Base-by-base conservation (phyloP, 2,888 invertebrate genomes). In the Stenolophus ochropezus region DNA sequence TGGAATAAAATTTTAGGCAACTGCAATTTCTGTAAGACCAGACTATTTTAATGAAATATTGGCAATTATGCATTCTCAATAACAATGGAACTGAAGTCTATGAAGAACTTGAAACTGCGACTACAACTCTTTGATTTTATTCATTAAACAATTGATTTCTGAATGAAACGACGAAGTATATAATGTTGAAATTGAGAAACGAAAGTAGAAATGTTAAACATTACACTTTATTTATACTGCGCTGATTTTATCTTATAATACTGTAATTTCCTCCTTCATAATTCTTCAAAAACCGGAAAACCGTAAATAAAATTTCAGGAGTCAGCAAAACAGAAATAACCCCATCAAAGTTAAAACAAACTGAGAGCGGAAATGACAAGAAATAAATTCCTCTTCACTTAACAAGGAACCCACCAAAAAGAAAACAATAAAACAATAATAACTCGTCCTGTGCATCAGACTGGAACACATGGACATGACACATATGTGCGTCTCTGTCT, bases 401-500 rank as follows among this genome's bases (percentile, higher is more conserved):
- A 77, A 23, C 61, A 77, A 76, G 27, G 20, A 47, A 77, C 77
- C 42, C 27, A 33, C 27, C 8, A 76, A 58, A 76, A 77, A 58
- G 18, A 77, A 23, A 51, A 65, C 77, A 77, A 77, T 77, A 77
- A 77, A 77, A 77, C 42, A 61, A 61, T 65, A 61, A 77, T 77
- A 77, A 77, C 53, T 53, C 53, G 56, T 33, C 53, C 20, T 42
- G 58, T 58, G 6, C 56, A 27, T 58, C 76, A 27, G 56, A 58
- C 53, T 53, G 42, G 33, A 76, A 76, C 76, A 75, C 53, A 75
- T 75, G 75, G 53, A 53, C 25, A 14, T 75, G 75, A 25, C 75
- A 75, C 21, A 14, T 56, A 53, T 11, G n/a, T 49, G 2, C 21
- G 20, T 56, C 56, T 56, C 56, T 56, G 18, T 56, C 56, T 21